A percentile compares a stretch with the other conserved stretches of the same genome.
These are phyloP conservation scores for Myrmecobius fasciatus DNA, from an alignment of 2,113 vertebrate species.

Conservation along the genomic window DNA sequence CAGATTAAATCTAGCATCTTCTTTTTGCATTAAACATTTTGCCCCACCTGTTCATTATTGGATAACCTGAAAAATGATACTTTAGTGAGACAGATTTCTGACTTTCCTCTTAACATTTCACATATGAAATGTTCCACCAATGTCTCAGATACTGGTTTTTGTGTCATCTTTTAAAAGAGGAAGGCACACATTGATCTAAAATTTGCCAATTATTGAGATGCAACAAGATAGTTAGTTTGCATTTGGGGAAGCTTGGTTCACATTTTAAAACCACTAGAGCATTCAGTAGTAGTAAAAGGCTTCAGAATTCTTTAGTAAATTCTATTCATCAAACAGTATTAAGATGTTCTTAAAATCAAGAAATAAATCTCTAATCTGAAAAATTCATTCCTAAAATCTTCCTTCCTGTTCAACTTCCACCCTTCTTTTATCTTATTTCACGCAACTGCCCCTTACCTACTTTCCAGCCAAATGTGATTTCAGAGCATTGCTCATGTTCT, in stretches of 20 bases:
- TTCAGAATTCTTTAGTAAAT: conserved; percentile 48
- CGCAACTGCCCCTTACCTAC: no score
- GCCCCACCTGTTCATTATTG: conserved; percentile 47
- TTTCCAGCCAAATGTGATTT: no score
- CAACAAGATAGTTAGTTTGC: not conserved
- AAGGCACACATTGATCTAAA: not conserved
- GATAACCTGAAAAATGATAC: conserved; percentile 52
- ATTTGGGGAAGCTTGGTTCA: not conserved
- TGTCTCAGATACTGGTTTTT: not conserved
- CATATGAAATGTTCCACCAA: conserved; percentile 39
- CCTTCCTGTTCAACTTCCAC: no score
- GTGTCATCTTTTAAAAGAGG: conserved; percentile 13
- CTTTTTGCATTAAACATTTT: conserved; percentile 41
- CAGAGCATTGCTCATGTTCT: no score
- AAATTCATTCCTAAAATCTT: conserved; percentile 10
- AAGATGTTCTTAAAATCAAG: conserved; percentile 3
- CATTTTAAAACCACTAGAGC: not conserved
- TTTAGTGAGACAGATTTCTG: conserved; percentile 13
- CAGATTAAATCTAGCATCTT: conserved; percentile 36
- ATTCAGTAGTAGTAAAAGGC: not conserved
- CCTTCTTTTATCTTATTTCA: no score
- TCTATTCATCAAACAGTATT: not conserved
- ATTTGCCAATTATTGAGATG: conserved; percentile 8
- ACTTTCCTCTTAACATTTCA: conserved; percentile 45
- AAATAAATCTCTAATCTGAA: conserved; percentile 5